Conservation (phyloP, 2,797 vertebrate genomes). For the Rhodeus uyekii region DNA sequence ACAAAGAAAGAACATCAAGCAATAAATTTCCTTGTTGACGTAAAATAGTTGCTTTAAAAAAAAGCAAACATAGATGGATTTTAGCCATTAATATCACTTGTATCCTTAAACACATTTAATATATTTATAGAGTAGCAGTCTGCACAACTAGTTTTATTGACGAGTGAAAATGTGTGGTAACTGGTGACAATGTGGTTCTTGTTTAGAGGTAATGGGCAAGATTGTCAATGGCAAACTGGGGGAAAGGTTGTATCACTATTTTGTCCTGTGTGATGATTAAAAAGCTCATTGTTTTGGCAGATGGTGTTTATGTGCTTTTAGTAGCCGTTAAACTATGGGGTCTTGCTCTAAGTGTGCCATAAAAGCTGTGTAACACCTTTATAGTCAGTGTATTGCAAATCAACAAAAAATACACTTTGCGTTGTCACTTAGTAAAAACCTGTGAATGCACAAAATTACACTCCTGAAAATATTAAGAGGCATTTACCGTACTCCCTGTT, state of each 20-base stretch:
- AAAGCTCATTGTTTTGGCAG: conserved; percentile 48
- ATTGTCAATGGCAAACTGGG: conserved; percentile 36
- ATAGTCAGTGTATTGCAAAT: conserved; percentile 50
- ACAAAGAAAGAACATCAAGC: conserved; percentile 45
- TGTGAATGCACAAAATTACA: conserved; percentile 39
- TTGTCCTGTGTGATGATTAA: conserved; percentile 51
- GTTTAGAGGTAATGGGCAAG: conserved; percentile 47
- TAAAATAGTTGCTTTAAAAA: conserved; percentile 48
- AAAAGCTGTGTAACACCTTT: conserved; percentile 51
- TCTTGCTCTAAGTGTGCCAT: conserved; percentile 54
- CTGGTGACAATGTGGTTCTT: conserved; percentile 52
- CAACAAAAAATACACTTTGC: conserved; percentile 28
- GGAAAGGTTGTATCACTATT: conserved; percentile 40
- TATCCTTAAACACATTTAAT: conserved; percentile 77
- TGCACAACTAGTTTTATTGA: conserved; percentile 79
- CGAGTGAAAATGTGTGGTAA: conserved; percentile 70
- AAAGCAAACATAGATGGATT: conserved; percentile 58
- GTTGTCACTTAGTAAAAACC: conserved; percentile 24
- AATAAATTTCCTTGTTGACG: conserved; percentile 50
- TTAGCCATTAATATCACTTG: conserved; percentile 71
- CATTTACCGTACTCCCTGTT: conserved; percentile 18
- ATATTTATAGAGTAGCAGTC: conserved; percentile 78
- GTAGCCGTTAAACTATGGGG: conserved; percentile 49
- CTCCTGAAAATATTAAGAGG: not conserved
- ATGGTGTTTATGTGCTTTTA: conserved; percentile 58